phyloP scores from a whole-genome alignment of 2,113 vertebrate genomes.

The Siphamia tubifer region DNA sequence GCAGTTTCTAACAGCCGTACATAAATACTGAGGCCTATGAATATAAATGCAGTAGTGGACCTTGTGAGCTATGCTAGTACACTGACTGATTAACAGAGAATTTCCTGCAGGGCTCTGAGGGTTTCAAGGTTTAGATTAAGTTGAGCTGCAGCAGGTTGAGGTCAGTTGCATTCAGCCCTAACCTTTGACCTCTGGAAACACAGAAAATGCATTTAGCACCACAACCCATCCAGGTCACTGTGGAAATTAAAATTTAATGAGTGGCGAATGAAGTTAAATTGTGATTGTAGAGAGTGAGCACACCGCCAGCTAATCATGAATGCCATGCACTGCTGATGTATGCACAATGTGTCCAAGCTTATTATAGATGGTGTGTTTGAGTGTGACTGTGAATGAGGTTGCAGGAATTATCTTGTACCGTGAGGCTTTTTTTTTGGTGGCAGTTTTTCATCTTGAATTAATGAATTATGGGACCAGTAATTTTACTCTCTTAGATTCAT shows the following conservation, averaged over 20 bases:
- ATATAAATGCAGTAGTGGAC: constrained; percentile 41
- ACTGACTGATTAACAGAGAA: constrained; percentile 59
- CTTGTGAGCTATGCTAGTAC: constrained; percentile 19
- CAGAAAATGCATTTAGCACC: constrained; percentile 9
- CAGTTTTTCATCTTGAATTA: constrained; percentile 35
- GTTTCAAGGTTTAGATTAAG: constrained; percentile 26
- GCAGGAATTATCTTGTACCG: constrained; percentile 46
- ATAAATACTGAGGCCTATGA: constrained; percentile 43
- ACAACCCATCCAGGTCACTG: not conserved
- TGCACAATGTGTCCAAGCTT: constrained; percentile 29
- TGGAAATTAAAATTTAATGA: not conserved
- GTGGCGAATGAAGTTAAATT: constrained; percentile 18
- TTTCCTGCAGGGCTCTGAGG: constrained; percentile 28
- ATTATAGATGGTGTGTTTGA: constrained; percentile 26
- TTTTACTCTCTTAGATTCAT: constrained; percentile 61
- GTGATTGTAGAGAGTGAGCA: not conserved
- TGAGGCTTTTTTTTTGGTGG: constrained; percentile 12
- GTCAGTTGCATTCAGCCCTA: constrained; percentile 46
- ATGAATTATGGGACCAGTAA: constrained; percentile 43
- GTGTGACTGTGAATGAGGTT: constrained; percentile 44
- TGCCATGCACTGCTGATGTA: constrained; percentile 23
- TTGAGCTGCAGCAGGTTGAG: constrained; percentile 38
- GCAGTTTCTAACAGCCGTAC: constrained; percentile 11
- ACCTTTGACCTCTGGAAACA: constrained; percentile 43
- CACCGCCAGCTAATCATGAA: constrained; percentile 13